Base-by-base conservation (phyloP, 2,888 invertebrate species). In the Harpalus rufipes region DNA sequence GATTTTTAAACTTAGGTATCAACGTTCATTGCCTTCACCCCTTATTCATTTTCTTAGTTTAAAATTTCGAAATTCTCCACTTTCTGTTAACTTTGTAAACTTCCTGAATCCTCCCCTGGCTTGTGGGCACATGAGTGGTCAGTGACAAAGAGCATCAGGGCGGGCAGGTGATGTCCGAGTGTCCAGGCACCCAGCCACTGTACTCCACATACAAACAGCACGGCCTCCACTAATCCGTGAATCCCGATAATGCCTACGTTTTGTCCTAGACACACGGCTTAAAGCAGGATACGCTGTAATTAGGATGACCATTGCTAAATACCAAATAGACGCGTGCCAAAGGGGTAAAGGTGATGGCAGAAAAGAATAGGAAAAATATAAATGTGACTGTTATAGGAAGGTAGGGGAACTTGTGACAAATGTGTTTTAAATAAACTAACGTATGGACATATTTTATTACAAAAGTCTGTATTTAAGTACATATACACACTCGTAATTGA, bases 61-160 rank as follows among this genome's bases (percentile, higher is more conserved):
- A 32, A 5, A 32, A 32, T 32, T 32, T 0, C 32, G 5, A 6
- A 4, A 32, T 59, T 6, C 7, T 59, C 1, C 59, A 59, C 16
- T 59, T 8, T 16, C 14, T 59, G 59, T 16, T 18, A 32, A 32
- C 32, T 32, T 32, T 32, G 4, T 5, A 32, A 72, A 44, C 10
- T 18, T 18, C 18, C 58, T 78, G 0, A 78, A 78, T 78, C 10
- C 78, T n/a, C n/a, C 7, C 32, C 78, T 56, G 56, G 8, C 6
- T n/a, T 6, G 12, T 32, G 78, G 56, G 25, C 56, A 58, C 58
- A 78, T 25, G 7, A 78, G 78, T 78, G 78, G 78, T 58, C 78
- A 78, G 25, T 78, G 78, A 78, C 78, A 78, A 78, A 78, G 56
- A 56, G 21, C 78, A 56, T 78, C 78, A 58, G 78, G 25, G 58